These are phyloP conservation scores for Sphaerophoria taeniata DNA, from an alignment of 2,888 invertebrate genomes.

Conservation along the genomic window DNA sequence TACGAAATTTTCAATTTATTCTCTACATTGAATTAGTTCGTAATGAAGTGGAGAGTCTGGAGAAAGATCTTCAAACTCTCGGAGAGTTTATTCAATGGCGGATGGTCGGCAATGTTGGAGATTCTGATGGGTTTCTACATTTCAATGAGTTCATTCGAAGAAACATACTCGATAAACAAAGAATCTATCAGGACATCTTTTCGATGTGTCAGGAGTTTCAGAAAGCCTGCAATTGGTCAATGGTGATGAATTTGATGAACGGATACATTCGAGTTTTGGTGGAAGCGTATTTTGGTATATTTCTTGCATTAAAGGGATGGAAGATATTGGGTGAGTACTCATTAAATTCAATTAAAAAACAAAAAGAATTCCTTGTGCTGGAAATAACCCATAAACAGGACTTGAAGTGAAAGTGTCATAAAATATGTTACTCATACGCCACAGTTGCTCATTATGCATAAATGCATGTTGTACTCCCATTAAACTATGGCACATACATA, in stretches of 20 bases:
- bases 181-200: conserved; percentile 76
- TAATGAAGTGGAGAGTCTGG: conserved; percentile 76
- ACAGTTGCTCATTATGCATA: too few relatives aligned
- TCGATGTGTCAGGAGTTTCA: conserved; percentile 76
- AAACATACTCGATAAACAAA: conserved; percentile 76
- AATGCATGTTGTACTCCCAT: too few relatives aligned
- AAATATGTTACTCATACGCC: too few relatives aligned
- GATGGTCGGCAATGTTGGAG: conserved; percentile 52
- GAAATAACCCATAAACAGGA: too few relatives aligned
- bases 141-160: conserved; percentile 77
- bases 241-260: conserved; percentile 77
- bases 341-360: too few relatives aligned
- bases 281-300: conserved; percentile 77
- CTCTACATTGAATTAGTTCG: conserved; percentile 78
- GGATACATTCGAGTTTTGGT: conserved; percentile 72
- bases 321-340: neutral
- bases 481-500: too few relatives aligned
- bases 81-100: conserved; percentile 77
- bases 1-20: conserved; percentile 76
- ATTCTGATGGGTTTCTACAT: conserved; percentile 69
- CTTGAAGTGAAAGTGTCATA: too few relatives aligned
- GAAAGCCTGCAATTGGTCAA: conserved; percentile 77
- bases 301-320: neutral
- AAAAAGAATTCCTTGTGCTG: too few relatives aligned
- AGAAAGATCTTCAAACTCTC: conserved; percentile 76